Conservation (phyloP, 2,797 vertebrate genomes). For the Hephaestus fuliginosus region DNA sequence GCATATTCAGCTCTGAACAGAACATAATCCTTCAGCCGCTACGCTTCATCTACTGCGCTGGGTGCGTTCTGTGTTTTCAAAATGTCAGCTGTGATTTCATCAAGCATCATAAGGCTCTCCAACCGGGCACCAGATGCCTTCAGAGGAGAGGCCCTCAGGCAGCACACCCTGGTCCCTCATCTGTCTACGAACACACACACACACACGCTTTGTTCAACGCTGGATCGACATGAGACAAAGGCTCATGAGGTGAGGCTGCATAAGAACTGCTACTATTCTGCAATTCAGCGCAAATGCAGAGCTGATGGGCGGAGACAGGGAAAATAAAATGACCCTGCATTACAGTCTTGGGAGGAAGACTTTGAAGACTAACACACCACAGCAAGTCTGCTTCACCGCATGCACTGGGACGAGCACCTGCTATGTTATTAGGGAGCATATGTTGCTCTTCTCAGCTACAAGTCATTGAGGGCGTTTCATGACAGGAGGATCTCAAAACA, state of each 20-base stretch:
- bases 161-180: slow-evolving; percentile 44
- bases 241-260: slow-evolving; percentile 47
- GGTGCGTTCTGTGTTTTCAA: slow-evolving; percentile 36
- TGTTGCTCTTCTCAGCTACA: slow-evolving; percentile 61
- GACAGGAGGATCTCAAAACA: slow-evolving; percentile 35
- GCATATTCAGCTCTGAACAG: slow-evolving; percentile 8
- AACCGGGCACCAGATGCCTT: slow-evolving; percentile 66
- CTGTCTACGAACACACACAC: slow-evolving; percentile 44
- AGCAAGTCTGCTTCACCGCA: slow-evolving; percentile 61
- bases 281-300: slow-evolving; percentile 55
- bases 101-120: slow-evolving; percentile 43
- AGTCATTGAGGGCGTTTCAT: slow-evolving; percentile 47
- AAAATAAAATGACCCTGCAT: neutral
- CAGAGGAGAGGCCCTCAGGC: slow-evolving; percentile 61
- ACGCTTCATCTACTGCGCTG: slow-evolving; percentile 36
- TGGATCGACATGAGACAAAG: slow-evolving; percentile 46
- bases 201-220: slow-evolving; percentile 28
- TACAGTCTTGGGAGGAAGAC: slow-evolving; percentile 43
- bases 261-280: slow-evolving; percentile 43
- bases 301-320: slow-evolving; percentile 30
- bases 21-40: slow-evolving; percentile 42
- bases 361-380: slow-evolving; percentile 51
- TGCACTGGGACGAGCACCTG: slow-evolving; percentile 73
- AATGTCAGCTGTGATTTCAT: slow-evolving; percentile 74
- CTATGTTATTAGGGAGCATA: slow-evolving; percentile 68